Evolutionary conservation across 2,888 invertebrate species (phyloP).

Genomic region (Hoplodrina blanda): DNA sequence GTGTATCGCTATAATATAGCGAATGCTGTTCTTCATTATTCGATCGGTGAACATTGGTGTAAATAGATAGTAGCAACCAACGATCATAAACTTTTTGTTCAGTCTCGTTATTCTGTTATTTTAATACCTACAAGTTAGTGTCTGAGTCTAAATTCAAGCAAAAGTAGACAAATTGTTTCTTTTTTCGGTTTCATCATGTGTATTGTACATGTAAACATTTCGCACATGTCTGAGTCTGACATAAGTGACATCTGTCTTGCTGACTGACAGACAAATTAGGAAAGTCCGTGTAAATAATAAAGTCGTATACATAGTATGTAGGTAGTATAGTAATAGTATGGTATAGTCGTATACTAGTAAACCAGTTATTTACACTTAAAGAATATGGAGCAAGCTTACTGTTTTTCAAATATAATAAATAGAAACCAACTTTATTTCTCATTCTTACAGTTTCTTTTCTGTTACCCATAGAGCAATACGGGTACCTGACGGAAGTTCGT

Average conservation of each 20-base stretch:
- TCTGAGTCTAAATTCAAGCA: background rate
- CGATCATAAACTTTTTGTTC: background rate
- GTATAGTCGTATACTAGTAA: no score
- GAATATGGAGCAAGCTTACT: no score
- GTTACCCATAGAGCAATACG: no score
- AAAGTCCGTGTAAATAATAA: no score
- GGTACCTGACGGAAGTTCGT: no score
- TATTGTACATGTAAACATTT: no score
- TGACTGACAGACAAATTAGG: background rate
- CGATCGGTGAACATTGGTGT: constrained; percentile 42
- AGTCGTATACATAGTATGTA: no score
- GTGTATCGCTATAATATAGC: constrained; percentile 81
- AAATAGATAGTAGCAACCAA: constrained; percentile 1
- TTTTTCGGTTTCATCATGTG: background rate
- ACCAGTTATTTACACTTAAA: no score
- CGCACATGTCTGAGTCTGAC: background rate
- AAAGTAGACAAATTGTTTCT: background rate
- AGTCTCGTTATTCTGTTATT: background rate
- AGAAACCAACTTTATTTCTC: no score
- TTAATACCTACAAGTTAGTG: background rate
- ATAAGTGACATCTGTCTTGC: background rate
- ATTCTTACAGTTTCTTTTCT: no score
- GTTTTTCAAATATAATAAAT: no score
- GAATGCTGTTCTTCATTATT: constrained; percentile 70
- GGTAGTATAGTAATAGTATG: no score